Evolutionary conservation across 1,140 invertebrate genomes (phyloP), one percentile per base, ranked within the genome.

Genomic region (Saccostrea echinata): DNA sequence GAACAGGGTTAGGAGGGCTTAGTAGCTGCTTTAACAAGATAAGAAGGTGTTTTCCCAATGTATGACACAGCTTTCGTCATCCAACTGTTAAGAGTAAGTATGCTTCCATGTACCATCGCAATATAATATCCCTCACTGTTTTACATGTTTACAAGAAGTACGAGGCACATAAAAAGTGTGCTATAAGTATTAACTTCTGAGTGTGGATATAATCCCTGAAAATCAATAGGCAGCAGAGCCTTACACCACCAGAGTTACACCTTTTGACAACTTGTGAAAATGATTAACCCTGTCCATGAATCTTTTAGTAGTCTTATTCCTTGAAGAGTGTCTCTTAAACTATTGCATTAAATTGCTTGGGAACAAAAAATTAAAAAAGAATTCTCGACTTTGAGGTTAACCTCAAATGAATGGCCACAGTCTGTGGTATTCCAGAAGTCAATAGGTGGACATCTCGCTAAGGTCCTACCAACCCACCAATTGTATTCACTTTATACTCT

Each of bases 41-140:
- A 76, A 76, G 68, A 76, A 76, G 68, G 68, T 76, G 68, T 76
- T 76, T 76, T 76, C 68, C 68, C 27, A 76, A 30, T 76, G 68
- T 76, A 76, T 33, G 68, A 76, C 68, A 76, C 27, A 76, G 30
- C 68, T 76, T 27, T 11, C 24, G 68, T 76, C 68, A 76, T 76
- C 68, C 68, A 76, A 76, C 27, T 33, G 13, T 30, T 27, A 76
- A 3, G 13, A 76, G 27, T 76, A 76, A 76, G 68, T 76, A 76
- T 76, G 68, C 68, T 76, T 76, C 68, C 68, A 30, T 76, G 27
- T 76, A 76, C 68, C 68, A 30, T 30, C 11, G 27, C 68, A 76
- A 30, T 76, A 16, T 30, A 30, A 76, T 30, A 76, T 76, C 68
- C 27, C 27, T 33, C 30, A 16, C 68, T 76, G 68, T 27, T 76